Percentiles rank a stretch among this genome's conserved stretches.
Conservation (phyloP, 1,140 invertebrate genomes). For the Pogonomyrmex barbatus region DNA sequence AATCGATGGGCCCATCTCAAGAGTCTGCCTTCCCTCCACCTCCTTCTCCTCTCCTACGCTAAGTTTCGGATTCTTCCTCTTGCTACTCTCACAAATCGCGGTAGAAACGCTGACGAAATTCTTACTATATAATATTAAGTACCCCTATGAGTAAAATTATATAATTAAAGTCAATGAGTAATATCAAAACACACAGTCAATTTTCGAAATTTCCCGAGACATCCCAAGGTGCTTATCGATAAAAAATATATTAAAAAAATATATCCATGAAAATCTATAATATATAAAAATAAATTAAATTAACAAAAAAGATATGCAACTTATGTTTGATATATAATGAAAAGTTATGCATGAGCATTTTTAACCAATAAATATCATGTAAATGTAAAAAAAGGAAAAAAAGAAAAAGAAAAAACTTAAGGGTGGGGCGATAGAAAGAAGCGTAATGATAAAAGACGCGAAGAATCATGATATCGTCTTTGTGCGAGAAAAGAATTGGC, state of each 20-base stretch:
- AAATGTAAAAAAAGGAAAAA: not conserved
- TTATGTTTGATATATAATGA: not conserved
- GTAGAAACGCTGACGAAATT: conserved; percentile 53
- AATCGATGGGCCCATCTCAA: conserved; percentile 73
- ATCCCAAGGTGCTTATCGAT: not conserved
- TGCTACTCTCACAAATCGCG: conserved; percentile 4
- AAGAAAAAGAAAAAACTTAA: not conserved
- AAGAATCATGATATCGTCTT: conserved; percentile 26
- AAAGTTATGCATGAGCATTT: too few relatives aligned
- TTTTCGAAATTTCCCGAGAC: not conserved
- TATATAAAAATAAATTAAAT: not conserved
- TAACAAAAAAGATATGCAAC: not conserved
- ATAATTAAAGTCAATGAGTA: conserved; percentile 14
- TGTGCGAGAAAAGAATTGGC: conserved; percentile 21
- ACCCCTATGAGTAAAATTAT: conserved; percentile 44
- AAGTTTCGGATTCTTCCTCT: conserved; percentile 29
- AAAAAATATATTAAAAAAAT: conserved; percentile 2
- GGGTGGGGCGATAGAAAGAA: not conserved
- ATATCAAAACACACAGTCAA: not conserved
- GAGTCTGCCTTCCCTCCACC: conserved; percentile 22
- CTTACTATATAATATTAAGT: conserved; percentile 44
- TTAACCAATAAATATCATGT: not conserved
- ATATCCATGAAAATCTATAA: not conserved
- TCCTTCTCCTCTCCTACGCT: conserved; percentile 10
- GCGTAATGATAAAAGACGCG: not conserved